Conservation (phyloP, 2,888 invertebrate genomes). For the Lepas anatifera region DNA sequence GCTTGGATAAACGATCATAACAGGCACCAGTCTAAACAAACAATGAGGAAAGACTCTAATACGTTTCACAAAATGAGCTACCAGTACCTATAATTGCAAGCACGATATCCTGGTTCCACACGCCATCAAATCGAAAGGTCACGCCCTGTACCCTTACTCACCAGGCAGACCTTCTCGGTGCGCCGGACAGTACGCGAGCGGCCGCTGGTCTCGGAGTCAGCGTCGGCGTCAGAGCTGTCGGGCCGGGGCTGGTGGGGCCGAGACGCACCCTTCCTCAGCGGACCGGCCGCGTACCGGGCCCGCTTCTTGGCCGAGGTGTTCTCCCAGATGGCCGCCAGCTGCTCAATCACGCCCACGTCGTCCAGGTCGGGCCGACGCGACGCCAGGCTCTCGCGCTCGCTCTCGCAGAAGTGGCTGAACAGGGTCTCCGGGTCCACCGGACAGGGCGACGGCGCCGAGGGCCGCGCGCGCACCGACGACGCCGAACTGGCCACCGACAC, state of each 20-base stretch:
- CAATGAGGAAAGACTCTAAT: no score
- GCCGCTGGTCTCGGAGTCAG: background rate
- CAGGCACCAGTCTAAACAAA: no score
- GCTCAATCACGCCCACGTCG: slow-evolving; percentile 11
- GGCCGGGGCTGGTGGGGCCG: background rate
- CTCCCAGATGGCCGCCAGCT: slow-evolving; percentile 8
- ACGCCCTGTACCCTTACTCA: no score
- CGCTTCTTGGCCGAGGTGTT: slow-evolving; percentile 38
- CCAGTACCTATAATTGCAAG: no score
- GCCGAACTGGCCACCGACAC: no score
- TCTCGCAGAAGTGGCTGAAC: slow-evolving; percentile 9
- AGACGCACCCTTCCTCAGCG: slow-evolving; percentile 44
- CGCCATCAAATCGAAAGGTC: no score
- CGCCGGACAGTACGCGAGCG: background rate
- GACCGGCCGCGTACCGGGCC: slow-evolving; percentile 52
- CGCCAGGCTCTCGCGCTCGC: background rate
- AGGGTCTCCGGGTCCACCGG: background rate
- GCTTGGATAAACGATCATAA: no score
- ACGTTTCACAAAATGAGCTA: no score
- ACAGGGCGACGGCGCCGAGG: background rate
- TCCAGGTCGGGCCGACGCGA: background rate
- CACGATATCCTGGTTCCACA: no score
- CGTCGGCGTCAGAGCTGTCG: slow-evolving; percentile 4
- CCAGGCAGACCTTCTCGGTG: background rate
- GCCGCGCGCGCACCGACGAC: background rate